Conservation (phyloP, 2,888 invertebrate genomes). For the Xanthorhoe designata region DNA sequence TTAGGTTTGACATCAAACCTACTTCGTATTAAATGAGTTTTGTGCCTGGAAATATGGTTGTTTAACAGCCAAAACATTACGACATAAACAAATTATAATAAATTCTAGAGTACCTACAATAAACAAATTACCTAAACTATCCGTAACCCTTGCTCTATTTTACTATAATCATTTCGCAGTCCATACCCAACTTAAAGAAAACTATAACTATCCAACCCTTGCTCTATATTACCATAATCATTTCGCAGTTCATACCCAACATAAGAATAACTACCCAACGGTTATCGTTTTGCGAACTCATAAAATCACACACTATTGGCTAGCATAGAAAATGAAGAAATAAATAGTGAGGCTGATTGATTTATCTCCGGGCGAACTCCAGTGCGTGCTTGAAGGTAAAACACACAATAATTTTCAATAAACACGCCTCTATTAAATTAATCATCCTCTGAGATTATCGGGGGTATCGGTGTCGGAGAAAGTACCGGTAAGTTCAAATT, state of each 20-base stretch:
- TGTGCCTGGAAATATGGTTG: no score
- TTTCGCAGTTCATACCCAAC: no score
- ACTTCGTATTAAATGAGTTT: neutral
- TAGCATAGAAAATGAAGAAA: slow-evolving; percentile 44
- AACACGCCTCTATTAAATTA: slow-evolving; percentile 58
- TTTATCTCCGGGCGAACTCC: slow-evolving; percentile 51
- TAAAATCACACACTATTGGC: slow-evolving; percentile 2
- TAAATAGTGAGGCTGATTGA: slow-evolving; percentile 54
- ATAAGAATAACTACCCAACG: neutral
- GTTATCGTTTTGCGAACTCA: neutral
- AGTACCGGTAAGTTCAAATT: slow-evolving; percentile 37
- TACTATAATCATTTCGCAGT: no score
- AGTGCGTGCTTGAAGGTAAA: slow-evolving; percentile 49
- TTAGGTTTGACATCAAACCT: neutral
- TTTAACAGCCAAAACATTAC: neutral
- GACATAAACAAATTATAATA: no score
- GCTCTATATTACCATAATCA: no score
- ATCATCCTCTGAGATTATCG: slow-evolving; percentile 58
- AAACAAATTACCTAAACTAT: no score
- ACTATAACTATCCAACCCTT: neutral
- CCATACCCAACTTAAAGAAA: no score
- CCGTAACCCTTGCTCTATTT: no score
- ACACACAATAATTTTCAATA: slow-evolving; percentile 61
- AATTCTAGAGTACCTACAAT: no score
- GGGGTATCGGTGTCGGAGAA: slow-evolving; percentile 56